Base-by-base conservation (phyloP, 2,797 vertebrate species). In the Sebastes cheni region DNA sequence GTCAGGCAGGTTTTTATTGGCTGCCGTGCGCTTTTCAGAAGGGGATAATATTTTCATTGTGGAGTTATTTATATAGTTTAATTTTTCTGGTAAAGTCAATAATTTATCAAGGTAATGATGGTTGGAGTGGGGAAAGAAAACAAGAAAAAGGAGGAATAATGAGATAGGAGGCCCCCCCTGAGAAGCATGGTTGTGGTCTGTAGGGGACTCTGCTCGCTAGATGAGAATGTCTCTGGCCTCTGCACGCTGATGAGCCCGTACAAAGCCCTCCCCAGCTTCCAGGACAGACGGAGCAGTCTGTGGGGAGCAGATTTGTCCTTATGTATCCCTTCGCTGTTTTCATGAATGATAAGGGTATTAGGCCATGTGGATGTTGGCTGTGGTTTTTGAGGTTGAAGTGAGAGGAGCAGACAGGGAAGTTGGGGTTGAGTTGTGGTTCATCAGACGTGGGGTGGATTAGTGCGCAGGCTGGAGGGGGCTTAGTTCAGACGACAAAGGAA, bases 41-140 rank as follows among this genome's bases (percentile, higher is more conserved):
- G 88, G 88, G 94, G 92, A 94, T 94, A 94, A 95, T 95, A 91
- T 95, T 94, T 95, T 94, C 92, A 92, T 90, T 93, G 88, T 84
- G 80, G 80, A 91, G 90, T 94, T 93, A 93, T 94, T 94, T 93
- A 93, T 94, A 84, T 92, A 93, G 92, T 93, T 93, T 88, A 92
- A 94, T 93, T 93, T 93, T 93, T 94, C 92, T 93, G 69, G 86
- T 92, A 93, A 91, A 94, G 93, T 91, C 93, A 95, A 96, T 93
- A 92, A 94, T 94, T 94, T 93, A 93, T 95, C 95, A 94, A 89
- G 84, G 91, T 94, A 95, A 94, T 94, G 94, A 93, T 91, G 85
- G 92, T 90, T 91, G 87, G 90, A 90, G 73, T 82, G 61, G 86
- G 75, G 83, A 93, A 94, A 90, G 87, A 92, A 93, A 94, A 94